Evolutionary conservation across 23 tunicate species (phyloP), one percentile per base, ranked within the genome.

Genomic region (Pegea sp.): DNA sequence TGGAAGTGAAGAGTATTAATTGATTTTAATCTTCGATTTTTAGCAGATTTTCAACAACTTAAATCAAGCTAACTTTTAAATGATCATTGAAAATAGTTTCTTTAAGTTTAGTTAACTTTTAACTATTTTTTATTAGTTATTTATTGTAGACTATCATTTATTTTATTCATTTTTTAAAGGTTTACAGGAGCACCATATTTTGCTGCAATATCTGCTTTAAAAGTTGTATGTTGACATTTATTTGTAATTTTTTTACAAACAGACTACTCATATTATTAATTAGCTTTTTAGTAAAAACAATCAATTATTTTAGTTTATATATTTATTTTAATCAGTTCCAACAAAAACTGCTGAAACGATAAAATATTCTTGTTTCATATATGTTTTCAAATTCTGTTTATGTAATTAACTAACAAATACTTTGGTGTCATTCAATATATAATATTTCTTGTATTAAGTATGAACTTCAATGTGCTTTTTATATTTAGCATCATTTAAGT

Each of bases 151-250:
- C 21, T 59, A 5, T 49, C 32, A 13, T 48, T 28, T 49, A 4
- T 49, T 49, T 50, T 22, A 49, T 16, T 38, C 23, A 63, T 7
- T 52, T 22, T 5, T 56, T 66, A 16, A 24, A 77, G 90, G 33
- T 84, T 73, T 54, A 84, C 95, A 13, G 95, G 95, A 29, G 95
- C 84, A 26, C 95, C 95, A 46, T 84, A 84, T 53, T 84, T 73
- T 63, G 76, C 95, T 31, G 95, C 76, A 19, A 84, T 84, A 22
- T 72, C 92, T 19, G 78, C 78, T 0, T 54, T 79, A 43, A 79
- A 79, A 79, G 78, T 77, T 33, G 90, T 77, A 52, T 43, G 74
- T 60, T n/a, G n/a, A n/a, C n/a, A n/a, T n/a, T n/a, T n/a, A n/a
- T n/a, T n/a, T n/a, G n/a, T n/a, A n/a, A n/a, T n/a, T n/a, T n/a